Base-by-base conservation (phyloP, 2,888 invertebrate species). In the Leucophenga maculata region DNA sequence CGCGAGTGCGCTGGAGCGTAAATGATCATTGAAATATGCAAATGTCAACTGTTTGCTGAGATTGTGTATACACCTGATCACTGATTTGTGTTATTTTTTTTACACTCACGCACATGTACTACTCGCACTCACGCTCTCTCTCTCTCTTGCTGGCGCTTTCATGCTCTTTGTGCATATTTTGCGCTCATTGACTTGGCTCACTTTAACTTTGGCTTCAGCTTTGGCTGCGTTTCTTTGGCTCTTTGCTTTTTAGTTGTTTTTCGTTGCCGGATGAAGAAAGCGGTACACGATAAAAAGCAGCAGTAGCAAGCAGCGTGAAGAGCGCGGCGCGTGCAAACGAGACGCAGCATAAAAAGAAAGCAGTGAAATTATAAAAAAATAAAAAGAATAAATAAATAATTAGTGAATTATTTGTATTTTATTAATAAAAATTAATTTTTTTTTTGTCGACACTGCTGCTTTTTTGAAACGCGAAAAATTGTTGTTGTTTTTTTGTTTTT, bases 291-390 rank as follows among this genome's bases (percentile, higher is more conserved):
- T 32, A 32, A 32, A 32, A 32, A 32, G 8, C 3, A 32, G 11
- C 31, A 57, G 6, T 13, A 11, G n/a, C 54, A 20, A n/a, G 18
- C 11, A 16, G 54, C 20, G 31, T 13, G 22, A 32, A 32, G n/a
- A n/a, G n/a, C 31, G 57, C 57, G 31, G 57, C 20, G 57, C 2
- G 31, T n/a, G 57, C 26, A 13, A 57, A 22, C 14, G 57, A n/a
- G 20, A 18, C 3, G 57, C 57, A 57, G 14, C 57, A 57, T 57
- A 26, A 26, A 32, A 57, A 57, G 57, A 57, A 57, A 57, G 57
- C 26, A 57, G 57, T 57, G 57, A 57, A 57, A 57, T 57, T 13
- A 22, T 50, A 8, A 16, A 6, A 16, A 50, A 32, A 32, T 6
- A 3, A 3, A 32, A 32, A 32, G 8, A 32, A 32, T 32, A 32